These are phyloP conservation scores for Chouioia cunea DNA, from an alignment of 2,888 invertebrate genomes.

Conservation along the genomic window DNA sequence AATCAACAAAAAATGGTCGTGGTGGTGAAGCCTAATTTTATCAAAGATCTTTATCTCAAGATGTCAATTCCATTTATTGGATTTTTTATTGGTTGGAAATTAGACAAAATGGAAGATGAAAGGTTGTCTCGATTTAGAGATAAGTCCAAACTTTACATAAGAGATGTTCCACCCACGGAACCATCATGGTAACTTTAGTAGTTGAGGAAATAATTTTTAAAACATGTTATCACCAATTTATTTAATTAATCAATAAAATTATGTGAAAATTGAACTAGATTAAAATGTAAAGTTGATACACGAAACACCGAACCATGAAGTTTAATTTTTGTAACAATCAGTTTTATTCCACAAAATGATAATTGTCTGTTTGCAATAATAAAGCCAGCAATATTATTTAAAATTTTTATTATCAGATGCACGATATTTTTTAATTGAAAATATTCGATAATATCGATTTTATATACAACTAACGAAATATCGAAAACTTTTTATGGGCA, in stretches of 20 bases:
- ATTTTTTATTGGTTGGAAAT: conserved; percentile 73
- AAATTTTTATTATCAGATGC: conserved; percentile 10
- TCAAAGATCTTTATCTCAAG: conserved; percentile 69
- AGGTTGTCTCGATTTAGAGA: conserved; percentile 82
- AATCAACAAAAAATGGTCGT: conserved; percentile 5
- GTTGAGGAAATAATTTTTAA: conserved; percentile 49
- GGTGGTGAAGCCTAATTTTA: conserved; percentile 65
- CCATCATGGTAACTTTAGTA: conserved; percentile 79
- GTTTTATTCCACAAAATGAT: neutral
- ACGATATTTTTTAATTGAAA: neutral
- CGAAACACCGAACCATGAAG: too few relatives aligned
- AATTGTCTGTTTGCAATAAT: neutral
- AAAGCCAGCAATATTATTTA: neutral
- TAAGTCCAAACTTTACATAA: conserved; percentile 83
- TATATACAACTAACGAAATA: conserved; percentile 56
- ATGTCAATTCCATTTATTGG: conserved; percentile 72
- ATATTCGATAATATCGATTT: conserved; percentile 17
- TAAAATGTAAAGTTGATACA: neutral
- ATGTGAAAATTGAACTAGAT: conserved; percentile 11
- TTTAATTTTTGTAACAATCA: too few relatives aligned
- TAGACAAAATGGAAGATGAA: conserved; percentile 79
- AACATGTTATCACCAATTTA: conserved; percentile 22
- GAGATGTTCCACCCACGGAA: conserved; percentile 75
- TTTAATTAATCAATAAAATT: conserved; percentile 40
- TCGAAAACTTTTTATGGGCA: conserved; percentile 59